Percentiles rank a stretch among this genome's conserved stretches.
phyloP scores from a whole-genome alignment of 2,888 invertebrate genomes.

The Perdita meconis region DNA sequence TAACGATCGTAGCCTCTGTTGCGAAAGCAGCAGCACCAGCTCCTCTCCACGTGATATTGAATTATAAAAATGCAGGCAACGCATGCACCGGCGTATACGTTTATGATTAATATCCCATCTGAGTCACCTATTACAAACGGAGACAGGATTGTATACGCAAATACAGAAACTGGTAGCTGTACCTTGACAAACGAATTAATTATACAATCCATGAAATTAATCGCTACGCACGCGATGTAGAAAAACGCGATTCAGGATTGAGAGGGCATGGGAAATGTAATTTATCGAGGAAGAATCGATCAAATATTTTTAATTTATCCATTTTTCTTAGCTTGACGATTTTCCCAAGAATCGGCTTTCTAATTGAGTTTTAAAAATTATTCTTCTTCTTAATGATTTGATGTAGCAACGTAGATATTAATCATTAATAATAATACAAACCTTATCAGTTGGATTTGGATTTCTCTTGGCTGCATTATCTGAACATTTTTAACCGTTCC shows the following conservation, averaged over 20 bases:
- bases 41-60: slow-evolving; percentile 22
- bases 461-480: no score
- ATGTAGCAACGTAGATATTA: no score
- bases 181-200: slow-evolving; percentile 53
- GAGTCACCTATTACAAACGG: slow-evolving; percentile 43
- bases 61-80: slow-evolving; percentile 31
- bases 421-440: no score
- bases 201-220: slow-evolving; percentile 49
- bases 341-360: no score
- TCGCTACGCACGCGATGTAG: slow-evolving; percentile 9
- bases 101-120: slow-evolving; percentile 44
- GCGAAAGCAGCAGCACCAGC: slow-evolving; percentile 37
- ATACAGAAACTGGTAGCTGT: slow-evolving; percentile 51
- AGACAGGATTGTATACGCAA: slow-evolving; percentile 41
- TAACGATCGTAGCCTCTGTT: slow-evolving; percentile 29
- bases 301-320: slow-evolving; percentile 18
- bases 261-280: slow-evolving; percentile 49
- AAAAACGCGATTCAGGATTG: slow-evolving; percentile 32
- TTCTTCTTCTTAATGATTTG: no score
- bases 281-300: slow-evolving; percentile 9
- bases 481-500: no score
- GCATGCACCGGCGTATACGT: slow-evolving; percentile 4
- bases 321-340: no score
- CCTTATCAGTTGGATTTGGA: no score
- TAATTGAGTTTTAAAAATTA: no score